Evolutionary conservation across 1,140 invertebrate genomes (phyloP).

Genomic region (Lepidurus arcticus): DNA sequence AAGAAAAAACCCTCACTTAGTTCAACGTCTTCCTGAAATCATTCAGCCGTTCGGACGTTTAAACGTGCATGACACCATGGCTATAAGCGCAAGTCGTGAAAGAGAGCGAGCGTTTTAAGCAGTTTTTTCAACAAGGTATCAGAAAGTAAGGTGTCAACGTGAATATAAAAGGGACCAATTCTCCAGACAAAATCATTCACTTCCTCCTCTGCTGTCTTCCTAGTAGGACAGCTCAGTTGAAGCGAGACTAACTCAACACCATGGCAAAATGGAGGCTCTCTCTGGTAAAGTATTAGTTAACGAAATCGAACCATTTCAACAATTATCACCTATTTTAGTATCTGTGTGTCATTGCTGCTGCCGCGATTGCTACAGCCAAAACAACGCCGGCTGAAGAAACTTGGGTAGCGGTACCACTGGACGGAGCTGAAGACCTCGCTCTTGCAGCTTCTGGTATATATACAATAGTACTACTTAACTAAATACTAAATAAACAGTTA

Average conservation of each 20-base stretch:
- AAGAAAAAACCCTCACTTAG: no score
- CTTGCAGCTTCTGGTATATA: neutral
- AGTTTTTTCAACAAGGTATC: neutral
- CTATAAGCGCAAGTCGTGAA: neutral
- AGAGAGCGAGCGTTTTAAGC: neutral
- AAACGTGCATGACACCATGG: conserved; percentile 2
- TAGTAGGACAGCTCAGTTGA: neutral
- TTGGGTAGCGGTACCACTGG: neutral
- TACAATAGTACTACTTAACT: neutral
- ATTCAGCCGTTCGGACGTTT: neutral
- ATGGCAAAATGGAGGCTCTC: neutral
- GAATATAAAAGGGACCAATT: neutral
- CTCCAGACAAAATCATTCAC: neutral
- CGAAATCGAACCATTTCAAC: neutral
- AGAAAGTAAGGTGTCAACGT: neutral
- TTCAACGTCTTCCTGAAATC: no score
- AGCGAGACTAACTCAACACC: neutral
- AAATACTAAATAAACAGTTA: neutral
- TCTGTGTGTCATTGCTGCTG: neutral
- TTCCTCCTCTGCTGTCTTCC: conserved; percentile 17
- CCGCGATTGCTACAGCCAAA: neutral
- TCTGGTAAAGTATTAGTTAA: neutral
- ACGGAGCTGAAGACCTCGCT: neutral
- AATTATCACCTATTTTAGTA: neutral
- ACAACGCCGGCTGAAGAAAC: neutral